Conservation (phyloP, 1,140 invertebrate genomes). For the Conopomorpha cramerella region DNA sequence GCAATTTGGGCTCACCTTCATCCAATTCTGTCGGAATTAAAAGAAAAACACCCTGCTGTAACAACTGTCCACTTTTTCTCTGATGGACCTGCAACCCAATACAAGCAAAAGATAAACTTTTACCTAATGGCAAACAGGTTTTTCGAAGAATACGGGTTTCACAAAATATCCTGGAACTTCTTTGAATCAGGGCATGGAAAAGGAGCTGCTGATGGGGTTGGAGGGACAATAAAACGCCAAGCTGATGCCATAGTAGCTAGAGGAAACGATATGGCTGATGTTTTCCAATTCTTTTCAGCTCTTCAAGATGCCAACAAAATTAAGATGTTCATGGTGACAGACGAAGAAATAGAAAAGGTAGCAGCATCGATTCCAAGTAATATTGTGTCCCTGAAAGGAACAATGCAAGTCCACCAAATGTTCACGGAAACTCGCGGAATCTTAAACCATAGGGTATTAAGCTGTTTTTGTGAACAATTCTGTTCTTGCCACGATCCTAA, state of each 20-base stretch:
- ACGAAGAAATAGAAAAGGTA: constrained; percentile 1
- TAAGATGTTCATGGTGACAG: neutral
- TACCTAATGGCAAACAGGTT: constrained; percentile 4
- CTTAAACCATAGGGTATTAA: constrained; percentile 5
- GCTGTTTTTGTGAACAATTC: constrained; percentile 7
- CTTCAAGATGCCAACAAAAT: constrained; percentile 5
- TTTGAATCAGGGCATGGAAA: constrained; percentile 3
- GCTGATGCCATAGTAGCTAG: constrained; percentile 5
- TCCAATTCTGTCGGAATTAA: constrained; percentile 6
- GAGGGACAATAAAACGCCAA: constrained; percentile 3
- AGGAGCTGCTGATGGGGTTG: constrained; percentile 1
- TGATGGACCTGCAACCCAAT: constrained; percentile 9
- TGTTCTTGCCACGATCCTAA: constrained; percentile 8
- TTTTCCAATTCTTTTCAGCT: constrained; percentile 4
- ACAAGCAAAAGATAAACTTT: constrained; percentile 9
- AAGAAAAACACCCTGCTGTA: neutral
- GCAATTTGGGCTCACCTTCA: constrained; percentile 9
- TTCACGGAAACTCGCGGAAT: constrained; percentile 5
- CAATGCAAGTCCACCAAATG: constrained; percentile 9
- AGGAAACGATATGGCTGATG: constrained; percentile 8
- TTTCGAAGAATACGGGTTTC: neutral
- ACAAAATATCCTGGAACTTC: constrained; percentile 6
- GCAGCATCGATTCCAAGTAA: constrained; percentile 6
- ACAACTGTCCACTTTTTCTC: constrained; percentile 8
- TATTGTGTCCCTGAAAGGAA: constrained; percentile 8